Evolutionary conservation across 2,113 vertebrate species (phyloP), one percentile per base, ranked within the genome.

Genomic region (Cricetomys ansorgei): DNA sequence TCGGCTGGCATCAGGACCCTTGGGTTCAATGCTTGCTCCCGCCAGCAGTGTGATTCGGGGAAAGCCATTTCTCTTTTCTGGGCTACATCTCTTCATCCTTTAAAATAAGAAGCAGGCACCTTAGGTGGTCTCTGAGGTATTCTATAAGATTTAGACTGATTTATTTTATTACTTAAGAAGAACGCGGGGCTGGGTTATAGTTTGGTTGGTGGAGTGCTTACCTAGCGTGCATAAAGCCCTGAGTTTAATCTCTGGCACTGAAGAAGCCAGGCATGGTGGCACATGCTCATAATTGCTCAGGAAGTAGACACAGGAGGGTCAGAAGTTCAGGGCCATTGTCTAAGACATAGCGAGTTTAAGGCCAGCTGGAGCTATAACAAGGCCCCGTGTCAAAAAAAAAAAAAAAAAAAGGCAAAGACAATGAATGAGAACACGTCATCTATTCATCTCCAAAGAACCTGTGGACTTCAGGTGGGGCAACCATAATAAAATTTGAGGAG

Each of bases 151-250:
- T 94, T 69, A 94, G 88, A 62, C 59, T 79, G 73, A 95, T 94
- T 96, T 69, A 91, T 96, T 92, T 64, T 85, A 34, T 83, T 93
- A 67, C 55, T 80, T 76, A 92, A 90, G 65, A 89, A 95, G 92
- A 94, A 92, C 84, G 50, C 29, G 23, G 69, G 25, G 53, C 53
- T 1, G 25, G 50, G 86, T 9, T 50, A 25, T n/a, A 55, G 85
- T 23, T 70, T 27, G 64, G 23, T 55, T 55, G 67, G 86, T 40
- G 25, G n/a, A 21, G 69, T 21, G 16, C 50, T 88, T 34, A n/a
- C n/a, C 69, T 57, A 72, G 69, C 9, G 2, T 73, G 50, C 27
- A 43, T 17, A 29, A 73, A 73, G 67, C 16, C 16, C 37, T 2
- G 53, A 19, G 69, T 72, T 88, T 57, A n/a, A 73, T 43, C 86